Base-by-base conservation (phyloP, 2,113 vertebrate genomes). In the Sander vitreus region DNA sequence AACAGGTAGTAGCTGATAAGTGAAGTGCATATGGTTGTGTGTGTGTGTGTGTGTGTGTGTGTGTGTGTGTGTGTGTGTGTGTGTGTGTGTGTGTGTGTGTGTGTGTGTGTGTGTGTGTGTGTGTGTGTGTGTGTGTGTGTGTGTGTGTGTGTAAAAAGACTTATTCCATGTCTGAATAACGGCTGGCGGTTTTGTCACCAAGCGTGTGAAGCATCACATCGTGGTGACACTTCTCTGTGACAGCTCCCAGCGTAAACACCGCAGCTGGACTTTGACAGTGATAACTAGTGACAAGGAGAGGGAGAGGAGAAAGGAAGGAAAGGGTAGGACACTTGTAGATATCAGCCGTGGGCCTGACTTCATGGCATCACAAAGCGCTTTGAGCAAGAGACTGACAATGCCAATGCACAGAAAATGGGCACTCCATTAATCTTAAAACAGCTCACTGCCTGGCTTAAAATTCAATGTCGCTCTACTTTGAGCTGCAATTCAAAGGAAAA, bases 241-340 rank as follows among this genome's bases (percentile, higher is more conserved):
- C 93, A 92, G 91, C 91, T 91, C 78, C 90, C 92, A 84, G 91
- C 86, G 45, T 59, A 81, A 80, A 90, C 81, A 75, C 83, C 1
- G 39, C 90, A 78, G 86, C 81, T 78, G 88, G 75, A 85, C 87
- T 84, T 88, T 90, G 90, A 93, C 87, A 36, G 64, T 92, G 93
- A 93, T 90, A 87, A 81, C 81, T 85, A 70, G 63, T 89, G 93
- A 93, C 93, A 93, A 92, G 92, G 87, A 85, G 92, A 91, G 74
- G 27, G 60, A 88, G 82, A 87, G 89, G 88, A 86, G 78, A 89
- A 72, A 86, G 85, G 78, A 90, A 81, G 92, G 88, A 89, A 91
- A 84, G 88, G 89, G 90, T 57, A 87, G 91, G 85, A 79, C 90
- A 86, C 88, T 92, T 89, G 90, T 92, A 91, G 91, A 92, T 91